These are phyloP conservation scores for Eucera pruinosa DNA, from an alignment of 2,888 invertebrate genomes.

Conservation along the genomic window DNA sequence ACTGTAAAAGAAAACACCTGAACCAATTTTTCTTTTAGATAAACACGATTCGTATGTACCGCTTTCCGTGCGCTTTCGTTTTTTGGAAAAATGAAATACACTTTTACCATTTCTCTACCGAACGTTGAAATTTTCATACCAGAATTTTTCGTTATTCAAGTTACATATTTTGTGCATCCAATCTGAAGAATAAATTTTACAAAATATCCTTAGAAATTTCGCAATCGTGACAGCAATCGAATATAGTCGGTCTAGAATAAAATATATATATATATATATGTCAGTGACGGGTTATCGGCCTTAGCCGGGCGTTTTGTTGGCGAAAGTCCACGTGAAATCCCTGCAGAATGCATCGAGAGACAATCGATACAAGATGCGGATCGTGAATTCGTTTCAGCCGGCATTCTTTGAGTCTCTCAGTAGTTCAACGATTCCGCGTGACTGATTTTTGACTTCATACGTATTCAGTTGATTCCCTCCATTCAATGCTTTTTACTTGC, in stretches of 20 bases:
- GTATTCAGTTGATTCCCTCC: conserved; percentile 43
- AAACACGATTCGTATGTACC: no score
- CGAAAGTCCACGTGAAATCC: conserved; percentile 40
- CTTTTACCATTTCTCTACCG: no score
- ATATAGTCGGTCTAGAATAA: conserved; percentile 16
- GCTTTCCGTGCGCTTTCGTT: no score
- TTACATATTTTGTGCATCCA: not conserved
- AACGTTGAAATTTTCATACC: no score
- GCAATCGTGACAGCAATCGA: not conserved
- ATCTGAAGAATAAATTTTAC: not conserved
- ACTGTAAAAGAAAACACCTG: no score
- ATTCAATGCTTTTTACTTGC: conserved; percentile 32
- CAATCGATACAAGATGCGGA: conserved; percentile 43
- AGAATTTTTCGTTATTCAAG: not conserved
- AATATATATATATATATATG: conserved; percentile 8
- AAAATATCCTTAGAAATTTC: not conserved
- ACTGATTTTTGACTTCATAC: conserved; percentile 44
- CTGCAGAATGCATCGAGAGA: conserved; percentile 27
- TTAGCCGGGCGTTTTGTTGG: conserved; percentile 33
- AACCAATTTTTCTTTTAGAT: no score
- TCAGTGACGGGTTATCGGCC: conserved; percentile 35
- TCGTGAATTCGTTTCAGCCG: conserved; percentile 27
- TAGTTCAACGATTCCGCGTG: conserved; percentile 31
- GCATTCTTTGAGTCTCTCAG: conserved; percentile 5
- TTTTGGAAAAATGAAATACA: no score